Base-by-base conservation (phyloP, 2,797 vertebrate genomes). In the Epinephelus awoara region DNA sequence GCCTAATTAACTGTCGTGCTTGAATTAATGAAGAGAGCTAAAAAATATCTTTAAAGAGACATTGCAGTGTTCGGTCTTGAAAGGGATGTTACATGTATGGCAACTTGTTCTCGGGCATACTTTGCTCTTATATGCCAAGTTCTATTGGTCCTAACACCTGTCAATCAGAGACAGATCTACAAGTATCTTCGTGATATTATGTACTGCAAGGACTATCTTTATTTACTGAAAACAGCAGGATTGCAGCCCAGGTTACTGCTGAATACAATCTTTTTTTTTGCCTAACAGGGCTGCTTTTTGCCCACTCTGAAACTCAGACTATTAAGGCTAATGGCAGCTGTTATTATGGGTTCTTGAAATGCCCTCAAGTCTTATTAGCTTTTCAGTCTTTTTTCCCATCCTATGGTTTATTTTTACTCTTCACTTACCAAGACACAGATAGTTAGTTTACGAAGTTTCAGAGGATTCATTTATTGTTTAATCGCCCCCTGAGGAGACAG, bases 401-500 rank as follows among this genome's bases (percentile, higher is more conserved):
- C 14, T 59, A 50, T 75, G 63, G 85, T 88, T 80, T 94, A 76
- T 86, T 89, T 90, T 77, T 85, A 92, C 87, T 95, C 91, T 92
- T 93, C 91, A 93, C 89, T 77, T 77, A 80, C 75, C 11, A 21
- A 83, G 86, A 90, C 76, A 88, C 93, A 83, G 81, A 91, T 65
- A 84, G 90, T 90, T 94, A 93, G 93, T 96, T 95, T 94, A 88
- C 92, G 90, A 93, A 95, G 92, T 96, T 92, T 91, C 86, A 92
- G 88, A 89, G 83, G 93, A 96, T 96, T 94, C 88, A 86, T 91
- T 94, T 91, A 93, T 94, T 92, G 91, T 85, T 88, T 88, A 93
- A 92, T 92, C 79, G 62, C 83, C 80, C 89, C 88, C 88, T 3
- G 75, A 77, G 90, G 93, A 91, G 95, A 81, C 81, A 92, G 93